phyloP scores from a whole-genome alignment of 2,888 invertebrate genomes.

The Melieria picta region DNA sequence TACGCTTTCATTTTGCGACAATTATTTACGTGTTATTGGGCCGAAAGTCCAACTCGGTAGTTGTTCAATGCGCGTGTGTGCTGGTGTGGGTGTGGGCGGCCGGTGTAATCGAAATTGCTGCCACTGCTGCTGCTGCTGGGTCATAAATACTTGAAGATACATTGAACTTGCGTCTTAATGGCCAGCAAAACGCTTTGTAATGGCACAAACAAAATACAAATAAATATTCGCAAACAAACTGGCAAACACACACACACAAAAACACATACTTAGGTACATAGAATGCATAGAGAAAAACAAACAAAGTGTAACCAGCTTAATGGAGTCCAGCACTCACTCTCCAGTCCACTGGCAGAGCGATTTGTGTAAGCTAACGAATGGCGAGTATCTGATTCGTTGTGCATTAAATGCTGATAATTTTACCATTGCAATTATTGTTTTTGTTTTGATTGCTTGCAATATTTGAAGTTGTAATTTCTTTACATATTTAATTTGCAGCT shows the following conservation, averaged over 20 bases:
- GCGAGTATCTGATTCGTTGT: no score
- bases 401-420: no score
- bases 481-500: constrained; percentile 11
- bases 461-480: constrained; percentile 6
- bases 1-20: constrained; percentile 38
- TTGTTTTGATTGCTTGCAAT: not conserved
- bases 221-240: constrained; percentile 21
- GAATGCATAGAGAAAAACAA: not conserved
- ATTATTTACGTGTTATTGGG: constrained; percentile 44
- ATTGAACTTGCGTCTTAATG: constrained; percentile 40
- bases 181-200: constrained; percentile 44
- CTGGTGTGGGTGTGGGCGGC: not conserved
- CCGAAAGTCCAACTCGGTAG: not conserved
- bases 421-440: no score
- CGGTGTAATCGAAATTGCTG: no score
- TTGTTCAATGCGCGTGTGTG: not conserved
- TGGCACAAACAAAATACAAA: constrained; percentile 39
- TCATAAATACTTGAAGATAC: constrained; percentile 30
- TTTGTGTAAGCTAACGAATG: no score
- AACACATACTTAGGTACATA: not conserved
- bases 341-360: no score
- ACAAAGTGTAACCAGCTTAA: no score
- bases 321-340: no score
- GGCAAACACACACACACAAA: constrained; percentile 3
- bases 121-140: constrained; percentile 21